These are phyloP conservation scores for Eriocheir sinensis DNA, from an alignment of 1,140 invertebrate genomes.

Conservation along the genomic window DNA sequence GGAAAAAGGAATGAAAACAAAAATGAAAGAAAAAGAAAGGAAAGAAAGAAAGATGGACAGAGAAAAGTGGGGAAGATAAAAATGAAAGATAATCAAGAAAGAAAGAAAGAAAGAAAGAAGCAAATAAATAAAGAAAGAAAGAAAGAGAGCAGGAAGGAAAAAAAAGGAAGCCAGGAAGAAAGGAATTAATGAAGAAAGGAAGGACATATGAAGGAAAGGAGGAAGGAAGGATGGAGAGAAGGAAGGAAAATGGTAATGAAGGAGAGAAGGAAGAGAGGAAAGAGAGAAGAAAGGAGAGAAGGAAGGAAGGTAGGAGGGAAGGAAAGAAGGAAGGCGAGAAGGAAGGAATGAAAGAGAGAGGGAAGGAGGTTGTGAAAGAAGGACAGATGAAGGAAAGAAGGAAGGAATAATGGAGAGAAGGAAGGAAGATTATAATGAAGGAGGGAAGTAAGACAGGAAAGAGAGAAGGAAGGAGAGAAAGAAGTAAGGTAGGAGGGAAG, in stretches of 20 bases:
- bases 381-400: neutral
- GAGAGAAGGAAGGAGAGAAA: neutral
- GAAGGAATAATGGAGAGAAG: neutral
- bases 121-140: neutral
- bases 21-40: no score
- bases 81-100: no score
- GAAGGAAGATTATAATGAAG: neutral
- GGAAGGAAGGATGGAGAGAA: neutral
- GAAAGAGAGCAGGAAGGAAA: constrained; percentile 8
- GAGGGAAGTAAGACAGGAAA: neutral
- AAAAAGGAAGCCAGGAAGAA: neutral
- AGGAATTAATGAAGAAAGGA: neutral
- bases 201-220: neutral
- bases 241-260: neutral
- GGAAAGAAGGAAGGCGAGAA: neutral
- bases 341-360: constrained; percentile 32
- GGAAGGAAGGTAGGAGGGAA: neutral
- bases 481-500: neutral
- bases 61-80: no score
- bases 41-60: no score
- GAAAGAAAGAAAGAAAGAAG: no score
- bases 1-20: no score
- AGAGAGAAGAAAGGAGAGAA: neutral
- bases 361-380: neutral
- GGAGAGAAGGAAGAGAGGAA: neutral